Conservation (phyloP, 2,113 vertebrate genomes). For the Capreolus pygargus region DNA sequence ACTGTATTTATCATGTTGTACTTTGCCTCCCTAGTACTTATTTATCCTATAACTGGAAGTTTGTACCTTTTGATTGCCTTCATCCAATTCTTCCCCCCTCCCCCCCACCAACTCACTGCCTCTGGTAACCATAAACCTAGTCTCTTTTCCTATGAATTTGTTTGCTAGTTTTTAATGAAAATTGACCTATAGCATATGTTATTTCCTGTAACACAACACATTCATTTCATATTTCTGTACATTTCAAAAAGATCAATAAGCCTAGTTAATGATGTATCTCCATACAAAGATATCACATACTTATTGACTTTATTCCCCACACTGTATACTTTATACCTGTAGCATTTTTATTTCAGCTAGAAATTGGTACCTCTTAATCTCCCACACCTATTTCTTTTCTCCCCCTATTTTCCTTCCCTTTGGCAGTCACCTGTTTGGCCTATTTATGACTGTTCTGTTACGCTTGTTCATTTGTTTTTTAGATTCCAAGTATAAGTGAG, state of each 20-base stretch:
- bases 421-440: background rate
- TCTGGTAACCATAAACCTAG: background rate
- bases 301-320: background rate
- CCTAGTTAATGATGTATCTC: background rate
- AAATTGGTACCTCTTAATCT: background rate
- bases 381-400: background rate
- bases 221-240: background rate
- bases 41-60: background rate
- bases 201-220: background rate
- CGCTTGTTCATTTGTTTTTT: background rate
- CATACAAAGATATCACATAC: background rate
- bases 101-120: background rate
- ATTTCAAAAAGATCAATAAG: background rate
- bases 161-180: background rate
- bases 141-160: background rate
- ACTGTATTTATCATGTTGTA: background rate
- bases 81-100: background rate
- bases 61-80: background rate
- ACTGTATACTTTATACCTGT: background rate
- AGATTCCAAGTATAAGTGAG: background rate
- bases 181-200: background rate
- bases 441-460: background rate
- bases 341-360: background rate
- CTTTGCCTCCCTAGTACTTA: background rate
- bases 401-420: background rate